Evolutionary conservation across 2,888 invertebrate genomes (phyloP), one percentile per base, ranked within the genome.

Genomic region (Synergus japonicus): DNA sequence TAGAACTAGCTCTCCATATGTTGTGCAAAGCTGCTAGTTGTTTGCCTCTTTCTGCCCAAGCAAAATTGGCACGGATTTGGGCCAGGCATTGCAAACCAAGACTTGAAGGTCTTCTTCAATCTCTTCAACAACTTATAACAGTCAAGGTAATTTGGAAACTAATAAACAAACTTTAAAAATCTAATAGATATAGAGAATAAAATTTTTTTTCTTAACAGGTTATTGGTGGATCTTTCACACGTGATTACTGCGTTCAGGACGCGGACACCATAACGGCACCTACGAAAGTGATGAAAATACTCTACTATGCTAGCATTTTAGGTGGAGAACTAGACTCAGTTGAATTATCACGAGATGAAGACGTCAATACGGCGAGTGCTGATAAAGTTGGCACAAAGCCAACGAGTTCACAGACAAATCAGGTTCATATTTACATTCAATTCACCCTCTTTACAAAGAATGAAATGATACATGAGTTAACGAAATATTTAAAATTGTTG

Each of bases 211-310:
- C 15, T 49, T 44, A 76, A 54, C 78, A 91, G 91, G 96, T 98
- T 12, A 96, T 98, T 82, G 95, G 96, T 63, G 96, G 96, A 3
- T 95, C 95, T 83, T 96, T 96, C 90, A 94, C 94, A 44, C 92
- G 95, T 69, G 95, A 96, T 87, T 96, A 95, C 87, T 95, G 95
- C 81, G 95, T 98, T 69, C 97, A 98, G 90, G 97, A 98, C 89
- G 97, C 98, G 85, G 95, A 96, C 76, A 95, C 95, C 80, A 96
- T 98, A 79, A 96, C 96, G 22, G 95, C 96, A 81, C 96, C 97
- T 1, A 97, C 98, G 22, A 97, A 96, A 93, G 95, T 98, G 76
- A 96, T 98, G 95, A 98, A 97, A 94, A 96, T 97, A 92, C 93
- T 97, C 54, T 97, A 96, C 91, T 98, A 97, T 92, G 97, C 98